Evolutionary conservation across 2,113 vertebrate genomes (phyloP), one percentile per base, ranked within the genome.

Genomic region (Phrynocephalus versicolor): DNA sequence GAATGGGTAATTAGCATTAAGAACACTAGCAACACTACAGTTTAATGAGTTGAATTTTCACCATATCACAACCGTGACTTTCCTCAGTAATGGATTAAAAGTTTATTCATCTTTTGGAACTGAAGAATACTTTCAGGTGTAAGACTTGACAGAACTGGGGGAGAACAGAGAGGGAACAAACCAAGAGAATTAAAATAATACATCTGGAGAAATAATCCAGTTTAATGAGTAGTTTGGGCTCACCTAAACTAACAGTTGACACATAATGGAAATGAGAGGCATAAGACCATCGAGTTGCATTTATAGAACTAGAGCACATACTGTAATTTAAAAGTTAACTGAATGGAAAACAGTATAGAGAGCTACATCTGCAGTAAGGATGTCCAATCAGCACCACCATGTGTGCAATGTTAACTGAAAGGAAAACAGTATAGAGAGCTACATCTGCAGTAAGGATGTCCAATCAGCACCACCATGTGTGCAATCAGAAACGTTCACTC

Each of bases 171-270:
- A 87, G 81, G 91, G 93, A 95, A 93, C 85, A 93, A 93, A 96
- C 95, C 89, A 92, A 92, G 85, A 83, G 84, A 93, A 94, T 93
- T 91, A 95, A 93, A 94, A 90, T 95, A 94, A 95, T 25, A 94
- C 92, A 93, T 95, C 88, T n/a, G 72, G 83, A 81, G 88, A 94
- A 94, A 92, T 90, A 85, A 92, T 89, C 92, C 89, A 82, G 45
- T 91, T 90, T 91, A 73, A 94, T 89, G 84, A 90, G 87, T 79
- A 87, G 81, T 89, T 89, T 88, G 85, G 67, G 39, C 83, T 79
- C 33, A 92, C 87, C 83, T 87, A 85, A 88, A 90, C 85, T 85
- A 86, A 85, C 81, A 87, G 51, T 90, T 94, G 90, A 87, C 88
- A 93, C 94, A 58, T 93, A 93, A 93, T 92, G 0, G 79, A 87